phyloP scores from a whole-genome alignment of 2,888 invertebrate genomes.

The Melikaiella ostensackeni region DNA sequence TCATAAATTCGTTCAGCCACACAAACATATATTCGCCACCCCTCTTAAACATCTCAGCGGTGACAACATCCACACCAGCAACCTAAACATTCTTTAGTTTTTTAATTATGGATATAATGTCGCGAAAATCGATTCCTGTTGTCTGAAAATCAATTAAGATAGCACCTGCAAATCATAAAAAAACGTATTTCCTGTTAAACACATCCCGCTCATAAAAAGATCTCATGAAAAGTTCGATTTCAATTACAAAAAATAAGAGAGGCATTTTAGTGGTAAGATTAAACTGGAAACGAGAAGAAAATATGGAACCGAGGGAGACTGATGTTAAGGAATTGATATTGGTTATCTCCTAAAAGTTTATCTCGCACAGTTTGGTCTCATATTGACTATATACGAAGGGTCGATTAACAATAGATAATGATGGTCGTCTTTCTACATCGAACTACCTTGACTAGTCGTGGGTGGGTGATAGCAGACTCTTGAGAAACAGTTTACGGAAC shows the following conservation, averaged over 20 bases:
- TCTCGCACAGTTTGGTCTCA: slow-evolving; percentile 27
- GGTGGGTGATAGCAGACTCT: slow-evolving; percentile 17
- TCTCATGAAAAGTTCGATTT: background rate
- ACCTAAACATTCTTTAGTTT: too few relatives aligned
- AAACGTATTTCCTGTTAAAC: too few relatives aligned
- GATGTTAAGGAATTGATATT: background rate
- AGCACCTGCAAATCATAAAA: background rate
- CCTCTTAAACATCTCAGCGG: too few relatives aligned
- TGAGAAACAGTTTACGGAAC: slow-evolving; percentile 33
- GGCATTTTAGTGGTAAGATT: background rate
- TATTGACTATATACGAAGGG: slow-evolving; percentile 2
- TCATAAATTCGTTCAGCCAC: too few relatives aligned
- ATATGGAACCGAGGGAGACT: background rate
- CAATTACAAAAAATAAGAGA: background rate
- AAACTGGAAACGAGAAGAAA: background rate
- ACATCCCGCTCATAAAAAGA: background rate
- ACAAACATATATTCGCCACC: too few relatives aligned
- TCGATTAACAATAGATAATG: slow-evolving; percentile 31
- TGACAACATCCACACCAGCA: too few relatives aligned
- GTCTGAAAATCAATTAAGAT: too few relatives aligned
- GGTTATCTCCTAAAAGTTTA: background rate
- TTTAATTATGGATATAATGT: too few relatives aligned
- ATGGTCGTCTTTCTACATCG: slow-evolving; percentile 5
- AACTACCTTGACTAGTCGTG: slow-evolving; percentile 7
- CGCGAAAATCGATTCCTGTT: too few relatives aligned